Percentiles rank a stretch among this genome's conserved stretches.
Evolutionary conservation across 2,888 invertebrate genomes (phyloP).

Genomic region (Abscondita cerata): DNA sequence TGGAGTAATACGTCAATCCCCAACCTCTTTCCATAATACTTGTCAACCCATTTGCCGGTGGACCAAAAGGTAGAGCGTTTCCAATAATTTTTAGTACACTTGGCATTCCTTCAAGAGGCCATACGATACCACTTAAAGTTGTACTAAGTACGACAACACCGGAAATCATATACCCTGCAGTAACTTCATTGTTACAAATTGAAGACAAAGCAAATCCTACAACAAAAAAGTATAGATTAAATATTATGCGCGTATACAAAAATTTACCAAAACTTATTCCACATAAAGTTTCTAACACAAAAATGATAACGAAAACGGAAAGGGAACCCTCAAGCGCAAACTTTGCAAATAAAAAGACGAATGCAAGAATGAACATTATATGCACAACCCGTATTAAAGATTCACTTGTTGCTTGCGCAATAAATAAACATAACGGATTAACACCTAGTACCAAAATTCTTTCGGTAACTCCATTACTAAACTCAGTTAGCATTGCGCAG

Average conservation of each 20-base stretch:
- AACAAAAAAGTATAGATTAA: neutral
- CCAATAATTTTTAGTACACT: neutral
- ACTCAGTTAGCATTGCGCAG: neutral
- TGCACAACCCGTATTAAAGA: neutral
- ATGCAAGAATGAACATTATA: neutral
- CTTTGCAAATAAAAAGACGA: neutral
- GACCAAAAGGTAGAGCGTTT: neutral
- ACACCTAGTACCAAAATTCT: slow-evolving; percentile 2
- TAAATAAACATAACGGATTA: neutral
- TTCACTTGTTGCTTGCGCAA: neutral
- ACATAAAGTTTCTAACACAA: neutral
- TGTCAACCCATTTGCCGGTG: neutral
- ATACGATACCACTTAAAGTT: neutral
- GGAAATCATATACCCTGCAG: neutral
- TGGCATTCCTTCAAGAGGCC: slow-evolving; percentile 3
- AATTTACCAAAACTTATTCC: neutral
- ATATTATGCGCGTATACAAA: too few species aligned
- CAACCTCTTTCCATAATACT: slow-evolving; percentile 8
- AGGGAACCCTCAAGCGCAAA: neutral
- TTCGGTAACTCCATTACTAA: neutral
- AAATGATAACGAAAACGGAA: neutral
- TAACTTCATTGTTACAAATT: neutral
- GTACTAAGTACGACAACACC: neutral
- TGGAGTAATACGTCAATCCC: neutral
- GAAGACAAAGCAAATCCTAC: neutral